Conservation (phyloP, 2,888 invertebrate species). For the Drosophila conformis region DNA sequence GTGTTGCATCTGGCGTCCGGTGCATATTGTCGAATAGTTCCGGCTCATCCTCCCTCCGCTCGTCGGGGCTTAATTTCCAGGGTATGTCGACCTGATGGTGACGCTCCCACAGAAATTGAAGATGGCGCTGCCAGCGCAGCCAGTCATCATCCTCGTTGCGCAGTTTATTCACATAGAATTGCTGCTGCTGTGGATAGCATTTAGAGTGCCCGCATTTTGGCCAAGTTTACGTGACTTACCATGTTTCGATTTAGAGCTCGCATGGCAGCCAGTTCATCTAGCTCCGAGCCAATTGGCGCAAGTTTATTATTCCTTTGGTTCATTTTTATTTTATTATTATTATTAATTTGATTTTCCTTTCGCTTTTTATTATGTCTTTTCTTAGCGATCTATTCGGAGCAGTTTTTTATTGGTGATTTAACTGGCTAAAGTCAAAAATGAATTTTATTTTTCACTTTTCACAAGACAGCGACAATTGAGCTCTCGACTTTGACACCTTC, state of each 20-base stretch:
- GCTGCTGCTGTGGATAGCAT: neutral
- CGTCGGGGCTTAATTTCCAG: neutral
- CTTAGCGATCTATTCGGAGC: neutral
- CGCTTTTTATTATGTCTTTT: neutral
- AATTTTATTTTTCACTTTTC: neutral
- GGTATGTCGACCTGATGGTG: rapidly evolving
- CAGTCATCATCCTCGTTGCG: neutral
- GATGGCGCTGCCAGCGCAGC: neutral
- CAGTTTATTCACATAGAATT: neutral
- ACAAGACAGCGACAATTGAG: neutral
- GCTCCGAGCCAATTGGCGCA: neutral
- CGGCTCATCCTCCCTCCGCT: neutral
- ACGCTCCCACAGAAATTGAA: neutral
- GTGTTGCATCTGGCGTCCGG: no score
- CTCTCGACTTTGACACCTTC: neutral
- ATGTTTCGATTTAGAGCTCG: neutral
- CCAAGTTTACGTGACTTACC: neutral
- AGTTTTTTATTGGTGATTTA: neutral
- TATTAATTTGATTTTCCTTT: neutral
- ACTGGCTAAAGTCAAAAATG: neutral
- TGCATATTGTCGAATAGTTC: neutral
- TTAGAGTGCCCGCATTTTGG: neutral
- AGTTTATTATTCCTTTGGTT: neutral
- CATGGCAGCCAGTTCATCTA: neutral
- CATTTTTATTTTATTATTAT: neutral